Conservation (phyloP, 2,113 vertebrate species). For the Xiphophorus maculatus region DNA sequence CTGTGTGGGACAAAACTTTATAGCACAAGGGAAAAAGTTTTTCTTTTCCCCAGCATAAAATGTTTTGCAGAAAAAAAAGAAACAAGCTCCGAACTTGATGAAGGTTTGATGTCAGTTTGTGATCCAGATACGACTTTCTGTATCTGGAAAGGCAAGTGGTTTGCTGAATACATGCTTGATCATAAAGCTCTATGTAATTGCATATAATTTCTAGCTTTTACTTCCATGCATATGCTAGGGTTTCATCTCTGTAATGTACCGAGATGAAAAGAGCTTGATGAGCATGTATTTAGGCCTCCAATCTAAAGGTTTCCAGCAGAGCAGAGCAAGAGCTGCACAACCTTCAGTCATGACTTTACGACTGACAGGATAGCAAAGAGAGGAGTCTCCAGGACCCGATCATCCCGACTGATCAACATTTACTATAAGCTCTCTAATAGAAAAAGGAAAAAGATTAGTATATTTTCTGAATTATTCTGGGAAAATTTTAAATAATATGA, state of each 20-base stretch:
- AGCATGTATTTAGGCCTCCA: conserved; percentile 16
- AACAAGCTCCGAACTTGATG: neutral
- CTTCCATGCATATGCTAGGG: neutral
- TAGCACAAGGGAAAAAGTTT: neutral
- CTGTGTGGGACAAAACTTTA: neutral
- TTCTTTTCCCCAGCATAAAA: neutral
- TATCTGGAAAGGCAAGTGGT: neutral
- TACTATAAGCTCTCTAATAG: neutral
- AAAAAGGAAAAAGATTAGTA: neutral
- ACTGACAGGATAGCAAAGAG: neutral
- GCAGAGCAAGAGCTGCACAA: neutral
- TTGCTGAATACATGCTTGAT: conserved; percentile 2
- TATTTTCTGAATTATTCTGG: too few species aligned
- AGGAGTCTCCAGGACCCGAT: neutral
- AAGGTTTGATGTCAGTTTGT: neutral
- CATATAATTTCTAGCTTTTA: neutral
- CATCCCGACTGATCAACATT: neutral
- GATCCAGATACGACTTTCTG: neutral
- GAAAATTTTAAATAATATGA: too few species aligned
- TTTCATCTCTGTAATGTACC: neutral
- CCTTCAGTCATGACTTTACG: neutral
- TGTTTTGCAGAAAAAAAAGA: neutral
- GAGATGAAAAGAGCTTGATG: conserved; percentile 29
- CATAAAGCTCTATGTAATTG: conserved; percentile 4
- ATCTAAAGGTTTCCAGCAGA: conserved; percentile 4